Conservation (phyloP, 2,888 invertebrate species). For the Gastrophysa polygoni region DNA sequence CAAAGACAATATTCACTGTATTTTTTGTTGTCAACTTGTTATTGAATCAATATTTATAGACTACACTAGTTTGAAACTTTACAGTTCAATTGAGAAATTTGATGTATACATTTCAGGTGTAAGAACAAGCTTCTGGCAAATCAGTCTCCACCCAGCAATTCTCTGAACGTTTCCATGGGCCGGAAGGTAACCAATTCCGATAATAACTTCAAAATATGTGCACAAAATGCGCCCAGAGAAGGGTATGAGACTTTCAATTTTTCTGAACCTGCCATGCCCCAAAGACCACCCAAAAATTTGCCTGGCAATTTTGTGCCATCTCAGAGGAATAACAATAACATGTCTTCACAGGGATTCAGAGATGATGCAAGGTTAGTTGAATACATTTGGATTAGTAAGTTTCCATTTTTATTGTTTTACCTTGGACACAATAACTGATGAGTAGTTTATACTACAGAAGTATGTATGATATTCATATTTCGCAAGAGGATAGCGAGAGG, state of each 20-base stretch:
- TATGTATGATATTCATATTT: too few species aligned
- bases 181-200: neutral
- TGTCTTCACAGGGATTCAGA: neutral
- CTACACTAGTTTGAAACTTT: too few species aligned
- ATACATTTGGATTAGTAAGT: too few species aligned
- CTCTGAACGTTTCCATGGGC: neutral
- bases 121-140: slow-evolving; percentile 19
- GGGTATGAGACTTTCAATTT: neutral
- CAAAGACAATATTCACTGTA: too few species aligned
- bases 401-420: too few species aligned
- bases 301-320: slow-evolving; percentile 21
- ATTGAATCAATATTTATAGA: too few species aligned
- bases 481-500: too few species aligned
- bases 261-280: neutral
- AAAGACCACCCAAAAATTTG: slow-evolving; percentile 19
- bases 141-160: neutral
- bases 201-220: neutral
- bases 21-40: too few species aligned
- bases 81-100: neutral
- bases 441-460: too few species aligned
- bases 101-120: slow-evolving; percentile 20
- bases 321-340: slow-evolving; percentile 3
- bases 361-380: neutral
- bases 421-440: too few species aligned
- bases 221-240: neutral